Base-by-base conservation (phyloP, 23 tunicate genomes). In the Trididemnum miniatum region DNA sequence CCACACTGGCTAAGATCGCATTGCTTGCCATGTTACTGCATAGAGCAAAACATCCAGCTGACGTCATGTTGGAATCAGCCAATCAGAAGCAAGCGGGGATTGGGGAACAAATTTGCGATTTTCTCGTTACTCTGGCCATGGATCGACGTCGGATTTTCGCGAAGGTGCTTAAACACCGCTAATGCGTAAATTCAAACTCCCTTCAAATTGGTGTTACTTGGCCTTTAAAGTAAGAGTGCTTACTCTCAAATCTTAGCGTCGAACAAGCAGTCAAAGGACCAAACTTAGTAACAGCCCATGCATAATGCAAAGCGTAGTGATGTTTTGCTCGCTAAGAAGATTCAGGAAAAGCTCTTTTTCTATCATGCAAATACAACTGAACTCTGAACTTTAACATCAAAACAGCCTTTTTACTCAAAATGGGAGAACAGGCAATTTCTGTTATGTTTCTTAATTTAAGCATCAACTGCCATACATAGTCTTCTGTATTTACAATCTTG, bases 381-480 rank as follows among this genome's bases (percentile, higher is more conserved):
- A 15, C 54, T 44, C 12, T 15, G 15, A 7, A 44, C 54, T 44
- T 9, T 44, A 44, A 44, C 15, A 7, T 44, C 12, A 44, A 9
- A 44, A 44, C 54, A 44, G 54, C 54, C 9, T 44, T 44, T 44
- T 44, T 9, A 15, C 12, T 44, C 54, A 44, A 44, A 44, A 44
- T 15, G 15, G 54, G 54, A 44, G 12, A 44, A 44, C 12, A 7
- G 15, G 54, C 54, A 15, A 44, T 49, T 52, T 82, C 86, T 32
- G 39, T 40, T 38, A 82, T 69, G 5, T 20, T 20, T 2, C 86
- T 31, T 23, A 82, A 30, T 15, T 9, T 20, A 2, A 82, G 29
- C 26, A 82, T 18, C 26, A 63, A 39, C 37, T 69, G 37, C 86
- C 86, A 82, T n/a, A 30, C 78, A 50, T 49, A 36, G 40, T 82